Evolutionary conservation across 2,888 invertebrate species (phyloP).

Genomic region (Dione juno): DNA sequence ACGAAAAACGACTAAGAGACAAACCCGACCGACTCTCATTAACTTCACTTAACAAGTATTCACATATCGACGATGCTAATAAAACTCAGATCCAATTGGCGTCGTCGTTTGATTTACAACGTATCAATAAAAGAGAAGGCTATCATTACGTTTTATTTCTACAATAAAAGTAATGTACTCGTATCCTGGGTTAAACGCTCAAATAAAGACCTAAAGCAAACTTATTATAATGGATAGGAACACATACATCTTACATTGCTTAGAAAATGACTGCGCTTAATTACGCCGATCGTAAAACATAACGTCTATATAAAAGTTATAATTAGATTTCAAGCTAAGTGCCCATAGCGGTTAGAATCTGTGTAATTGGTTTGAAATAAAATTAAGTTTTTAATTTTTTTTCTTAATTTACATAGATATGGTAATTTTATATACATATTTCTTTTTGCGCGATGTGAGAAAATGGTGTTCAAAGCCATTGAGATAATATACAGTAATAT

Average conservation of each 20-base stretch:
- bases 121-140: slow-evolving; percentile 81
- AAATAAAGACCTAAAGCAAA: slow-evolving; percentile 42
- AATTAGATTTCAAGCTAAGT: slow-evolving; percentile 21
- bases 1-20: slow-evolving; percentile 45
- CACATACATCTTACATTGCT: slow-evolving; percentile 20
- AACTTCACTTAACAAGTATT: slow-evolving; percentile 70
- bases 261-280: slow-evolving; percentile 16
- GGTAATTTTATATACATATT: neutral
- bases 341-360: neutral
- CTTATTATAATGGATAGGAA: slow-evolving; percentile 36
- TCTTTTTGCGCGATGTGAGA: neutral
- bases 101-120: slow-evolving; percentile 79
- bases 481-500: too few species aligned
- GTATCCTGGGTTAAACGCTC: slow-evolving; percentile 56
- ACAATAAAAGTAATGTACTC: slow-evolving; percentile 80
- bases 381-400: neutral
- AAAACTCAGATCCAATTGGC: slow-evolving; percentile 81
- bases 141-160: slow-evolving; percentile 80
- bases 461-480: neutral
- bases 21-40: slow-evolving; percentile 61
- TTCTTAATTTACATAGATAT: neutral
- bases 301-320: slow-evolving; percentile 12
- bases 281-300: slow-evolving; percentile 16
- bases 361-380: slow-evolving; percentile 11
- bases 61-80: slow-evolving; percentile 71